These are phyloP conservation scores for Sphaerodactylus townsendi DNA, from an alignment of 2,113 vertebrate species.

Conservation along the genomic window DNA sequence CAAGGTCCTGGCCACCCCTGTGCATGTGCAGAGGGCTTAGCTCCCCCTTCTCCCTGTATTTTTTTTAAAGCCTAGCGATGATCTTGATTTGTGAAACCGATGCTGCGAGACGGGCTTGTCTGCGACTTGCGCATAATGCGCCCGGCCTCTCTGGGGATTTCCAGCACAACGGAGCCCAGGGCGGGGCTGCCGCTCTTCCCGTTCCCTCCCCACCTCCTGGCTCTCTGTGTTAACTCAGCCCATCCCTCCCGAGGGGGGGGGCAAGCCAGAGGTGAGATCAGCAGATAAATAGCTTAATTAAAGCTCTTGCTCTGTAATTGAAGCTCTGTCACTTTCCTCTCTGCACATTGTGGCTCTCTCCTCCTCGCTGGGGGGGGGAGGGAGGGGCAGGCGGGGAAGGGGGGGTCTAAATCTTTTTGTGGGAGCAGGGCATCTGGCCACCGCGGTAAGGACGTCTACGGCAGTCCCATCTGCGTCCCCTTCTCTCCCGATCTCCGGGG, in stretches of 20 bases:
- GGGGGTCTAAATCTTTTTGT: background rate
- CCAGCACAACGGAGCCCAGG: background rate
- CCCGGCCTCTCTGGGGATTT: background rate
- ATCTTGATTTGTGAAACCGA: background rate
- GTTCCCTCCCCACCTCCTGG: too few species aligned
- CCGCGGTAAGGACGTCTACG: too few species aligned
- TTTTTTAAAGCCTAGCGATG: background rate
- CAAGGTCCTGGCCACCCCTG: background rate
- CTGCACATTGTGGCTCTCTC: background rate
- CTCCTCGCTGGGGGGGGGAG: background rate
- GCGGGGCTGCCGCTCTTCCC: background rate
- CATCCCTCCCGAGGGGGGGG: background rate
- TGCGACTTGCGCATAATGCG: too few species aligned
- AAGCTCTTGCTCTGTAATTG: conserved; percentile 7
- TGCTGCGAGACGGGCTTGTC: background rate
- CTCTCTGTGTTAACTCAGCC: background rate
- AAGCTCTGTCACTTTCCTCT: background rate
- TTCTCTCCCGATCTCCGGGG: too few species aligned
- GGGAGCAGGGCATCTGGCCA: too few species aligned
- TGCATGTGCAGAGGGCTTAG: background rate
- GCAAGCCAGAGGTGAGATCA: background rate
- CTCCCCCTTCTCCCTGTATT: too few species aligned
- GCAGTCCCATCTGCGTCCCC: too few species aligned
- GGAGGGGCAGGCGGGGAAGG: too few species aligned
- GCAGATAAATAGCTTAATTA: conserved; percentile 25